Base-by-base conservation (phyloP, 2,113 vertebrate genomes). In the Amphiprion percula region DNA sequence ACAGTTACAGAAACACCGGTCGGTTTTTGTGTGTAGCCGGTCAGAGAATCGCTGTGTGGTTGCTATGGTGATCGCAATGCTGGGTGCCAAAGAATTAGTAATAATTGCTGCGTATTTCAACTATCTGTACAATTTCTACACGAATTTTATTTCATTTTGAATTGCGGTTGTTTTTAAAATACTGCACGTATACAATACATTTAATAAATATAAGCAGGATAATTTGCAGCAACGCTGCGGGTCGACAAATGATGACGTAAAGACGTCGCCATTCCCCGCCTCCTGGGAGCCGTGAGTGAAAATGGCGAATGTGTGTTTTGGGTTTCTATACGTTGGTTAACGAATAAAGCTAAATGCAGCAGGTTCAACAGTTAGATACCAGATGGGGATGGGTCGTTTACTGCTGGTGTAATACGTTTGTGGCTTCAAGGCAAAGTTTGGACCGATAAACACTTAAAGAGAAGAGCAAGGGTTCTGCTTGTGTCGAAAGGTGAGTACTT, bases 251-350 rank as follows among this genome's bases (percentile, higher is more conserved):
- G 37, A 55, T 49, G 49, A 72, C 49, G 63, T 8, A 15, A 4
- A 7, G 54, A 59, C 56, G 52, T 59, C 2, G 1, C 2, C 33
- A 44, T 44, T 15, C 4, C 2, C 14, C 15, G 11, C 28, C 6
- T 28, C 2, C 7, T 1, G 9, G 14, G 1, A 1, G 11, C 11
- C 16, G 16, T 10, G 21, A 37, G n/a, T 11, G 12, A 77, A 75
- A 53, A 87, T 87, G 85, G 85, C 63, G 73, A 10, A 44, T 15
- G 41, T 3, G 12, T 44, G 14, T 44, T 44, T 14, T 44, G 12
- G 41, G 41, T 44, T 3, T 21, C 9, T 10, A 39, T 8, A 52
- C 9, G 0, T 30, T 52, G n/a, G 10, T 3, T n/a, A 53, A 52
- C 8, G 2, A 1, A 56, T 16, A 4, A 14, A 78, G 56, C 28